Evolutionary conservation across 2,888 invertebrate genomes (phyloP).

Genomic region (Drosophila melanocephala): DNA sequence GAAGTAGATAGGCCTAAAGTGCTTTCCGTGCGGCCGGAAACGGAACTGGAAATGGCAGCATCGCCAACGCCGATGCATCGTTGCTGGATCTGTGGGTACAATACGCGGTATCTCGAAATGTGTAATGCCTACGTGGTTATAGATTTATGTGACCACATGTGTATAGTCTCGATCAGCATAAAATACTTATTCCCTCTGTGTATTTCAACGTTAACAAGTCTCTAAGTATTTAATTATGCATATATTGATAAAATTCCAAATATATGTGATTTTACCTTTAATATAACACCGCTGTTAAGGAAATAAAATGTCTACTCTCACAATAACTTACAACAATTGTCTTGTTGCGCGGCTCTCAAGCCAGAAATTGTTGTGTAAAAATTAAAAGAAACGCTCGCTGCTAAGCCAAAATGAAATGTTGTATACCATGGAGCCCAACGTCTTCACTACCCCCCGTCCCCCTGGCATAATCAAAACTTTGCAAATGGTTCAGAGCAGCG

Average conservation of each 20-base stretch:
- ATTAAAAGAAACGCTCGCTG: constrained; percentile 43
- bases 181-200: neutral
- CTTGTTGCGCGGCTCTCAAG: neutral
- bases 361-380: constrained; percentile 21
- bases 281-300: neutral
- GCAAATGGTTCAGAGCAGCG: constrained; percentile 43
- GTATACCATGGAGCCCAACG: constrained; percentile 40
- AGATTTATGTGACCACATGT: neutral
- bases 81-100: neutral
- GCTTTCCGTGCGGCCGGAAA: constrained; percentile 63
- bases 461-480: constrained; percentile 32
- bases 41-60: constrained; percentile 68
- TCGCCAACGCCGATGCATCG: constrained; percentile 27
- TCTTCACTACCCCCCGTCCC: neutral
- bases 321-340: neutral
- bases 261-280: neutral
- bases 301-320: neutral
- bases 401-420: constrained; percentile 64
- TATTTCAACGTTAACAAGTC: neutral
- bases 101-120: neutral
- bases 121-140: neutral
- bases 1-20: constrained; percentile 67
- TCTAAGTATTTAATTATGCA: neutral
- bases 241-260: neutral
- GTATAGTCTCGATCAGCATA: neutral